Conservation (phyloP, 2,113 vertebrate species). For the Myiagra hebetior region DNA sequence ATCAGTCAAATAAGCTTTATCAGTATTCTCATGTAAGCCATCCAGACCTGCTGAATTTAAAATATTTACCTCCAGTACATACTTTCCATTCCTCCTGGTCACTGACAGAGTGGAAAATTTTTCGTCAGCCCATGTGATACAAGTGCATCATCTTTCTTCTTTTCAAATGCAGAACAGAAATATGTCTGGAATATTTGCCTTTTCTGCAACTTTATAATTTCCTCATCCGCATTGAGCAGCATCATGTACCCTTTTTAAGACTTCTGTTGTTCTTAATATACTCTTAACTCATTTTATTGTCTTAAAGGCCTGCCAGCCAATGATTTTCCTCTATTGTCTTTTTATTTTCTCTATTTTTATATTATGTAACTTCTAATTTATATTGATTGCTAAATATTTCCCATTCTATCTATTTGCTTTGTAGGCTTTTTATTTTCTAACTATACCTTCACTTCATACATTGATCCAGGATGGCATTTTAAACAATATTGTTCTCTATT, state of each 20-base stretch:
- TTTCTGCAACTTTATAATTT: not conserved
- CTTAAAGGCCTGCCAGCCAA: not conserved
- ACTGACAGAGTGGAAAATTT: constrained; percentile 11
- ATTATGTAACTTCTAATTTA: not conserved
- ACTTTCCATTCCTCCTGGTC: not conserved
- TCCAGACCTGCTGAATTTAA: constrained; percentile 11
- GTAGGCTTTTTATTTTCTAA: constrained; percentile 27
- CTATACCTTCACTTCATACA: not conserved
- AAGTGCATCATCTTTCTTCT: not conserved
- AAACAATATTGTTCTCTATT: not conserved
- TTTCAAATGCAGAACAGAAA: constrained; percentile 13
- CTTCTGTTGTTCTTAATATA: not conserved
- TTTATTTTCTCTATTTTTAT: not conserved
- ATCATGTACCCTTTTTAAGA: not conserved
- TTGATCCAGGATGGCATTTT: constrained; percentile 1
- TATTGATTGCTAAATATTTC: constrained; percentile 6
- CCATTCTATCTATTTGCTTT: not conserved
- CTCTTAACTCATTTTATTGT: not conserved
- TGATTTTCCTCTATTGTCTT: not conserved
- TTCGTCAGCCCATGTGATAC: not conserved
- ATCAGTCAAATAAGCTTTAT: not conserved
- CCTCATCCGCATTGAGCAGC: not conserved
- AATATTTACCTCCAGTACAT: constrained; percentile 5
- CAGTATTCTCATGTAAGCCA: not conserved
- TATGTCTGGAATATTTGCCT: constrained; percentile 2